A percentile compares a stretch with the other conserved stretches of the same genome.
Evolutionary conservation across 2,888 invertebrate genomes (phyloP).

Genomic region (Petrolisthes manimaculis): DNA sequence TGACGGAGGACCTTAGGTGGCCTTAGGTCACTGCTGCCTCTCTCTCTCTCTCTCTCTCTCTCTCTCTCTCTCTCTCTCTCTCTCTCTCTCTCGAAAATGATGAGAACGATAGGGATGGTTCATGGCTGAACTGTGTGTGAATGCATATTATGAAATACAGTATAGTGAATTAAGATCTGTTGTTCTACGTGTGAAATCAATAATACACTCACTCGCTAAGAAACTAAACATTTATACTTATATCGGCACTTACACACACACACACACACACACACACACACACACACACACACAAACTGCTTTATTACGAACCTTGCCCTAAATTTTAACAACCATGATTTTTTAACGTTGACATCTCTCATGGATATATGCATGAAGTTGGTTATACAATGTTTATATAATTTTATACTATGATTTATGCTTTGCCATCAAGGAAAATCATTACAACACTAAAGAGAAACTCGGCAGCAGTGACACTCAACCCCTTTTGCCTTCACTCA

Average conservation of each 20-base stretch:
- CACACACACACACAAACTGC: neutral
- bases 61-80: neutral
- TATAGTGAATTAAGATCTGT: too few species aligned
- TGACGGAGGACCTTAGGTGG: slow-evolving; percentile 5
- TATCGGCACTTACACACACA: neutral
- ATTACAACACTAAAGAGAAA: neutral
- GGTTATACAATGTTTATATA: neutral
- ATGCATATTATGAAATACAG: too few species aligned
- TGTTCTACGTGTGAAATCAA: too few species aligned
- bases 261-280: neutral
- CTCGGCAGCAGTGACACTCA: neutral
- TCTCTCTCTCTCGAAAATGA: neutral
- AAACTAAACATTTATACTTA: neutral
- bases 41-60: neutral
- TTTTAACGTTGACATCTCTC: too few species aligned
- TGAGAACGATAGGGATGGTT: too few species aligned
- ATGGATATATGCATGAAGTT: too few species aligned
- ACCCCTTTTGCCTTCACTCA: neutral
- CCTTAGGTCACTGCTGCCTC: neutral
- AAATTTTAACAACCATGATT: too few species aligned
- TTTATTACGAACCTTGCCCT: neutral
- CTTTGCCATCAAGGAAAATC: too few species aligned
- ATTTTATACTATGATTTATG: neutral
- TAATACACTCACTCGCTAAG: too few species aligned
- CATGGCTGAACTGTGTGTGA: too few species aligned